Evolutionary conservation across 1,140 invertebrate species (phyloP), one percentile per base, ranked within the genome.

Genomic region (Galendromus occidentalis): DNA sequence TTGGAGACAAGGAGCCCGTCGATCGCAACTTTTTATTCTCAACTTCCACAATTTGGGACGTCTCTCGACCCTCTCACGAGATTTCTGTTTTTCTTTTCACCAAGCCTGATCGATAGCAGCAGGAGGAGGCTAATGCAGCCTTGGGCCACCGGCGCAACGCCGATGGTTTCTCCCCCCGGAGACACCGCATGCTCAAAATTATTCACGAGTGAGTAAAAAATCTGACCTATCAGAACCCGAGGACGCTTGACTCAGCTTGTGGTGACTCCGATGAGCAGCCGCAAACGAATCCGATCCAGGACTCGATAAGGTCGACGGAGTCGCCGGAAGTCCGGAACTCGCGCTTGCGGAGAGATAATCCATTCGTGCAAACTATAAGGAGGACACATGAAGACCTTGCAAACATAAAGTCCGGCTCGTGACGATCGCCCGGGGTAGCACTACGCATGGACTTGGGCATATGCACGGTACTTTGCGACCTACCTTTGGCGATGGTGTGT

Each of bases 401-500:
- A 14, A 47, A 47, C 42, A 12, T 44, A 12, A n/a, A 44, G n/a
- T 44, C 18, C 42, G 42, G 42, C 42, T 44, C 42, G 42, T n/a
- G n/a, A n/a, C n/a, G n/a, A n/a, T 44, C 18, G 42, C 42, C 18
- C 12, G n/a, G 42, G 12, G n/a, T 44, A 12, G 42, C 42, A 12
- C 42, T 12, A 44, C 12, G 42, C 12, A 44, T 12, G 42, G 42
- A 12, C 42, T 44, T 18, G 12, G 12, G n/a, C 12, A 12, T 44
- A 44, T 44, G 42, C 12, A 44, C 42, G 42, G 12, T 12, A 44
- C 42, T 12, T 44, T 44, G 12, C 12, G 14, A 14, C 45, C 14
- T 28, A 59, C 51, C 51, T 59, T 59, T 22, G 51, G 51, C 33
- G 51, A 59, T 59, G 51, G 51, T 2, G 51, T 59, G 20, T 59